Percentiles rank a stretch among this genome's conserved stretches.
phyloP scores from a whole-genome alignment of 2,113 vertebrate species.

The Boleophthalmus pectinirostris region DNA sequence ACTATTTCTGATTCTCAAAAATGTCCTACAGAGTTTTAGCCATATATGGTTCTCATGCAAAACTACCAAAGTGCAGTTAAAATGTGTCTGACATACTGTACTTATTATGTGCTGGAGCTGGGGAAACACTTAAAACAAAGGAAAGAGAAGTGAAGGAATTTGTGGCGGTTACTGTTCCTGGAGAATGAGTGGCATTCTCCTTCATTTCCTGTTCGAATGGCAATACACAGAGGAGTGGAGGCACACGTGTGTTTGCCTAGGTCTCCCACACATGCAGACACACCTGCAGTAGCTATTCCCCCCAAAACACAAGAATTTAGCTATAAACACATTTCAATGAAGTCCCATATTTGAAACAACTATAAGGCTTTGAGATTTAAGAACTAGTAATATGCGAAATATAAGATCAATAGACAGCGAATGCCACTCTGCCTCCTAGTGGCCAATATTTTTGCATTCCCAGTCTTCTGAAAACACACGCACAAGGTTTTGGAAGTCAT shows the following conservation, averaged over 20 bases:
- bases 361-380: background rate
- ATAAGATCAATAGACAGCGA: background rate
- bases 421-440: constrained; percentile 68
- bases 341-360: background rate
- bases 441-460: constrained; percentile 27
- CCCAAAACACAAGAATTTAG: background rate
- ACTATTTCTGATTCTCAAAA: background rate
- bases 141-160: constrained; percentile 53
- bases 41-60: background rate
- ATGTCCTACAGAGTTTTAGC: background rate
- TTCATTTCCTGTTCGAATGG: constrained; percentile 74
- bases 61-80: background rate
- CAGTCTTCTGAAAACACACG: constrained; percentile 1
- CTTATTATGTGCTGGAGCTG: background rate
- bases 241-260: constrained; percentile 35
- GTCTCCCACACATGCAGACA: constrained; percentile 14
- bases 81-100: background rate
- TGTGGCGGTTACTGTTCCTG: constrained; percentile 59
- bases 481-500: background rate
- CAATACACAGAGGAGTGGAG: constrained; percentile 49
- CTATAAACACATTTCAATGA: background rate
- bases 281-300: constrained; percentile 19
- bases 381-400: background rate
- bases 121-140: constrained; percentile 10
- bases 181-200: constrained; percentile 77